Conservation (phyloP, 2,888 invertebrate species). For the Xanthorhoe spadicearia region DNA sequence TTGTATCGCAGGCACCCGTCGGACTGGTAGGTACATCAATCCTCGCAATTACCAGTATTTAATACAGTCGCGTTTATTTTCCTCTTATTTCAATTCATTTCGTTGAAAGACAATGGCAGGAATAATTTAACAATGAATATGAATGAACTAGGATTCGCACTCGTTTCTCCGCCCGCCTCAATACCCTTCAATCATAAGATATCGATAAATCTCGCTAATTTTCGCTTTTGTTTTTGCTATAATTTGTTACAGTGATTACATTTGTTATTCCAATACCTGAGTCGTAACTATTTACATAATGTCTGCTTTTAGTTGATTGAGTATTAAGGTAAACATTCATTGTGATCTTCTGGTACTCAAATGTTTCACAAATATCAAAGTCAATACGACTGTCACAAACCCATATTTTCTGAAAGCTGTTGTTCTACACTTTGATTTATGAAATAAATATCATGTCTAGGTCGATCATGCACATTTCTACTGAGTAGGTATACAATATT, state of each 20-base stretch:
- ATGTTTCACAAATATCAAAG: too few relatives aligned
- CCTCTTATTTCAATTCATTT: conserved; percentile 67
- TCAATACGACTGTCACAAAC: too few relatives aligned
- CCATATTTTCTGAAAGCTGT: too few relatives aligned
- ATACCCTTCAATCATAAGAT: conserved; percentile 56
- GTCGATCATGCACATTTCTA: neutral
- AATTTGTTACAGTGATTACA: conserved; percentile 24
- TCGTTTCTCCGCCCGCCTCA: conserved; percentile 67
- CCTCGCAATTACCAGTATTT: conserved; percentile 57
- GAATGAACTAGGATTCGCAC: conserved; percentile 74
- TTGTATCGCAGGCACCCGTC: conserved; percentile 6
- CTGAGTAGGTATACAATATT: neutral
- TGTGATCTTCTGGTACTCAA: too few relatives aligned
- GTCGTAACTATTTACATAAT: neutral
- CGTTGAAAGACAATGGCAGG: conserved; percentile 71
- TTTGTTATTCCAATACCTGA: conserved; percentile 26
- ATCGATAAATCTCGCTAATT: conserved; percentile 61
- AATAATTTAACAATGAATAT: conserved; percentile 80
- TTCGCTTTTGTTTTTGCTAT: conserved; percentile 41
- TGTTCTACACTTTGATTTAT: too few relatives aligned
- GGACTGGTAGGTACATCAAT: conserved; percentile 46
- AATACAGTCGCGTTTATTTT: conserved; percentile 63
- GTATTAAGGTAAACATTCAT: neutral
- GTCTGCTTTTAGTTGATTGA: neutral
- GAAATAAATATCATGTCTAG: neutral